Base-by-base conservation (phyloP, 2,888 invertebrate species). In the Melipona beecheii region DNA sequence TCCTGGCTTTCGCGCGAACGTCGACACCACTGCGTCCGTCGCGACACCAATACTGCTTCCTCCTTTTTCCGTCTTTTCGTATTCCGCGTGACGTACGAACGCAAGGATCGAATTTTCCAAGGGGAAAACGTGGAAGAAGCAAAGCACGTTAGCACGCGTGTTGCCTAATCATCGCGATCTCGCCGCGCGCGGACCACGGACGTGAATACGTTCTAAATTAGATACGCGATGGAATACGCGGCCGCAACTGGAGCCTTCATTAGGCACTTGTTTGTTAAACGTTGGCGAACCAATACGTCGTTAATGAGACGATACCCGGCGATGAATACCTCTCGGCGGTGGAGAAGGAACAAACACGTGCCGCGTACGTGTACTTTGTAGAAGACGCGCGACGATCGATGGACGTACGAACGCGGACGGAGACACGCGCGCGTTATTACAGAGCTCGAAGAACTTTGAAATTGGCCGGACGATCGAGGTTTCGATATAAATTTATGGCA, bases 231-330 rank as follows among this genome's bases (percentile, higher is more conserved):
- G 66, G 68, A 75, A 78, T 84, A 77, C 60, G 19, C 54, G 52
- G 31, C 27, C 74, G 77, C 74, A 60, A 77, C 73, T 56, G 50
- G 65, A 60, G 66, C 77, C 83, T 66, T 84, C 83, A 54, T 84
- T 84, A 84, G 83, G 62, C 77, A 83, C 77, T 78, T 83, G 84
- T 84, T 84, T 72, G 83, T 83, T 66, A 78, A 78, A 83, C 64
- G 71, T 52, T 50, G n/a, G 71, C 69, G 68, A 84, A 78, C 84
- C 84, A 83, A 78, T 83, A 68, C 75, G 68, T 49, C 72, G 78
- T 84, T 84, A 78, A 84, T 84, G 78, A 84, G 75, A 68, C 71
- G 78, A 78, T 83, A 68, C 56, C 60, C 27, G 69, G 54, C 58
- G 24, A 36, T 65, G 75, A 75, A 27, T 15, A 36, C 21, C 4